A percentile compares a stretch with the other conserved stretches of the same genome.
Conservation (phyloP, 1,140 invertebrate genomes). For the Magallana angulata region DNA sequence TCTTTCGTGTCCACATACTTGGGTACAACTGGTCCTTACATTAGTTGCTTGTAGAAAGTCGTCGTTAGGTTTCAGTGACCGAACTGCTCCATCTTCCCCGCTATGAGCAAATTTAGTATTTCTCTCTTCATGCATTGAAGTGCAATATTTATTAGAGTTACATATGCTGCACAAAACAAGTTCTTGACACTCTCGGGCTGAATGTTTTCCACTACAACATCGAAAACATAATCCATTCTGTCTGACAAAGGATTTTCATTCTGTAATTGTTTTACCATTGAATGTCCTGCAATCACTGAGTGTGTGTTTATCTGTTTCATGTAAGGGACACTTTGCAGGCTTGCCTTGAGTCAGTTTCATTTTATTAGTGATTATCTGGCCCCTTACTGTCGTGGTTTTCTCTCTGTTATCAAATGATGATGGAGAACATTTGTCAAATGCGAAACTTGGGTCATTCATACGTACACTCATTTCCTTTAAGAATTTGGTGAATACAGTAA, state of each 20-base stretch:
- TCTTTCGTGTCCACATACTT: neutral
- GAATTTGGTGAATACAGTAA: slow-evolving; percentile 55
- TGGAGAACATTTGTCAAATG: neutral
- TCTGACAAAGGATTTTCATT: neutral
- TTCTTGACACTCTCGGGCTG: slow-evolving; percentile 18
- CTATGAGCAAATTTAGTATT: neutral
- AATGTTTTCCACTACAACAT: slow-evolving; percentile 18
- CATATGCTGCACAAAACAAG: slow-evolving; percentile 36
- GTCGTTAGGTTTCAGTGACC: neutral
- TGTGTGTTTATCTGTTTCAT: slow-evolving; percentile 18
- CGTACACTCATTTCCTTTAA: slow-evolving; percentile 44
- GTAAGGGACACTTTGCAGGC: slow-evolving; percentile 21
- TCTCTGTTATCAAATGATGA: neutral
- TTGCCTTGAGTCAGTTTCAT: neutral
- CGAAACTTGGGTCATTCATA: slow-evolving; percentile 57
- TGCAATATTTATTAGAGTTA: neutral
- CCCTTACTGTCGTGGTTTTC: neutral
- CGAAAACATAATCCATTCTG: slow-evolving; percentile 17
- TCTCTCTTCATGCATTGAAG: slow-evolving; percentile 23
- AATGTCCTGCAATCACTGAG: slow-evolving; percentile 1
- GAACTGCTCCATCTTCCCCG: neutral
- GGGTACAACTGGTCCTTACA: slow-evolving; percentile 32
- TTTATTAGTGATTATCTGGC: neutral
- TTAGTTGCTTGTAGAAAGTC: too few relatives aligned
- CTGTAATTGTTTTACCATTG: slow-evolving; percentile 1